phyloP scores from a whole-genome alignment of 2,113 vertebrate species.

The Centropristis striata region DNA sequence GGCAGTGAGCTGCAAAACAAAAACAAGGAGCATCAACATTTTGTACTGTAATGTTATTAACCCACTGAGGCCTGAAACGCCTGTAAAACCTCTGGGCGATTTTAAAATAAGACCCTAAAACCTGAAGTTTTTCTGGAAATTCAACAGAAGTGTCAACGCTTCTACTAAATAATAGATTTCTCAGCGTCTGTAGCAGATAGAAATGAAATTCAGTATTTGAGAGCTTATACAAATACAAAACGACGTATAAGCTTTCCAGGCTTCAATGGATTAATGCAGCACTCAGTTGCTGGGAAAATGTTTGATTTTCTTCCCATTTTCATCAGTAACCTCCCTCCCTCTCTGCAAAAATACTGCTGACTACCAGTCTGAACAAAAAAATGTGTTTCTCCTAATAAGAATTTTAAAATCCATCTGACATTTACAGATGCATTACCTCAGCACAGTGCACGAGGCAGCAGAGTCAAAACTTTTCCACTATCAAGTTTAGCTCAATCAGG shows the following conservation, averaged over 20 bases:
- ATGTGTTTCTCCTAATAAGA: not conserved
- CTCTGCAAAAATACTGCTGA: not conserved
- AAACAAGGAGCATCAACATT: not conserved
- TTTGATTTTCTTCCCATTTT: not conserved
- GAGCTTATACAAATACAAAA: too few species aligned
- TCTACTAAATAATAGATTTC: too few species aligned
- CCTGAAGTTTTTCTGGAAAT: too few species aligned
- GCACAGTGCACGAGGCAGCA: constrained; percentile 15
- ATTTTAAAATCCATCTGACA: constrained; percentile 25
- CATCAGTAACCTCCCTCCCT: not conserved
- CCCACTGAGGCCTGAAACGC: too few species aligned
- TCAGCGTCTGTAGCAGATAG: too few species aligned
- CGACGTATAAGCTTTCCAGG: too few species aligned
- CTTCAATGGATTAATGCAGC: not conserved
- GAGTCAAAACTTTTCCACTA: constrained; percentile 60
- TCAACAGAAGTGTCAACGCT: too few species aligned
- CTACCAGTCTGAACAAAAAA: not conserved
- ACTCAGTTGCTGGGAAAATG: not conserved
- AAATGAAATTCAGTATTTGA: too few species aligned
- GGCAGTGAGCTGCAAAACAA: constrained; percentile 82
- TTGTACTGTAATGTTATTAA: not conserved
- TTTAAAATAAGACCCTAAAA: too few species aligned
- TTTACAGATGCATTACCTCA: constrained; percentile 50
- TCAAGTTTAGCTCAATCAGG: constrained; percentile 67
- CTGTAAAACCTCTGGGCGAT: too few species aligned